Conservation (phyloP, 1,140 invertebrate species). For the Drosophila pseudoananassae region DNA sequence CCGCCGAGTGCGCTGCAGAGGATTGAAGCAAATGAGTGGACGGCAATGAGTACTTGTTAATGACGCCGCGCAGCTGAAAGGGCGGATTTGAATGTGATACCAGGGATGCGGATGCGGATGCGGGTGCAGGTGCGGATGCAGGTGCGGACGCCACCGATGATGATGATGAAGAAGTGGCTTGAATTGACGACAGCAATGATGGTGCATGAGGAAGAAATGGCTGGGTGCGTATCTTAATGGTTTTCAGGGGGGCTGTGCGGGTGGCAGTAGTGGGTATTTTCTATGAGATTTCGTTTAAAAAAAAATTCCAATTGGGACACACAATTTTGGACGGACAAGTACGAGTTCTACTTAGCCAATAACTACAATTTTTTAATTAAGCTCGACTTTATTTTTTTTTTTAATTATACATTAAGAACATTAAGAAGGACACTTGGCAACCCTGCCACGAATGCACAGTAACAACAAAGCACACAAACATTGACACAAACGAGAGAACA, state of each 20-base stretch:
- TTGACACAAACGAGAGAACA: slow-evolving; percentile 11
- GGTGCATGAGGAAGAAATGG: slow-evolving; percentile 48
- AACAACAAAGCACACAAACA: slow-evolving; percentile 69
- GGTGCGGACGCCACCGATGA: slow-evolving; percentile 28
- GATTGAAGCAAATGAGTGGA: slow-evolving; percentile 55
- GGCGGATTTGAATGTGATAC: slow-evolving; percentile 61
- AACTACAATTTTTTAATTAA: too few relatives aligned
- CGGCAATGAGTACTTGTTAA: slow-evolving; percentile 74
- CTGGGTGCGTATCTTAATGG: slow-evolving; percentile 73
- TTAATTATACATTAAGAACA: background rate
- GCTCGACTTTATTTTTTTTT: background rate
- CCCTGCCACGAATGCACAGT: slow-evolving; percentile 58
- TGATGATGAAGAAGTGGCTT: slow-evolving; percentile 50
- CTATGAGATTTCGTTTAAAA: slow-evolving; percentile 19
- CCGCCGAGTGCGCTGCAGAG: slow-evolving; percentile 69
- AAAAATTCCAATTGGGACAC: slow-evolving; percentile 18
- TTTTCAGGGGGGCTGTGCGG: slow-evolving; percentile 65
- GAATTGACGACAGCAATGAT: slow-evolving; percentile 46
- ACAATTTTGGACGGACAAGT: slow-evolving; percentile 22
- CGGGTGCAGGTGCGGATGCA: slow-evolving; percentile 4
- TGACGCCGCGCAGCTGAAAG: slow-evolving; percentile 63
- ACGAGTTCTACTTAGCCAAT: too few relatives aligned
- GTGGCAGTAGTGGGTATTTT: slow-evolving; percentile 16
- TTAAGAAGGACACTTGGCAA: slow-evolving; percentile 34
- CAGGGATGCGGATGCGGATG: slow-evolving; percentile 32